Percentiles rank a stretch among this genome's conserved stretches.
These are phyloP conservation scores for Phlogophora meticulosa DNA, from an alignment of 2,888 invertebrate genomes.

Conservation along the genomic window DNA sequence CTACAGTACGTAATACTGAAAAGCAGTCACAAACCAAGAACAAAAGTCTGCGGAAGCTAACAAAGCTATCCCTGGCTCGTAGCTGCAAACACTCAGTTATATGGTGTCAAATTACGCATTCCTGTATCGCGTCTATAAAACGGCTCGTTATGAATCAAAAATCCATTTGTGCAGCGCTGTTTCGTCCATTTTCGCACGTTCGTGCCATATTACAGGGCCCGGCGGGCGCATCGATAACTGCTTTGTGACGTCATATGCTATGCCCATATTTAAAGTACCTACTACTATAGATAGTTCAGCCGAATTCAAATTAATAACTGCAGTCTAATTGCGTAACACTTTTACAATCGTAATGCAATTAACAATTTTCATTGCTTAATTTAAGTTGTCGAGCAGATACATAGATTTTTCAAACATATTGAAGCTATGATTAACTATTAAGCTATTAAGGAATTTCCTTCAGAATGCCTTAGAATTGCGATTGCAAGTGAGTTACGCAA, in stretches of 20 bases:
- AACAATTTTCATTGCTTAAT: too few relatives aligned
- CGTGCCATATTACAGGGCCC: slow-evolving; percentile 46
- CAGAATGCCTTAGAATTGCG: too few relatives aligned
- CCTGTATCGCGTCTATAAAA: slow-evolving; percentile 52
- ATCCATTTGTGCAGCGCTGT: slow-evolving; percentile 63
- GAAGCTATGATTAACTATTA: too few relatives aligned
- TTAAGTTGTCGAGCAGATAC: too few relatives aligned
- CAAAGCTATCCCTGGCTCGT: slow-evolving; percentile 20
- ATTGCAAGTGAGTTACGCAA: too few relatives aligned
- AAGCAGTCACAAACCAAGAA: not conserved
- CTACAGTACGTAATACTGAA: slow-evolving; percentile 1
- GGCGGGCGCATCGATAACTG: slow-evolving; percentile 36
- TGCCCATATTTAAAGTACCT: slow-evolving; percentile 15
- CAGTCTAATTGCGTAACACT: too few relatives aligned
- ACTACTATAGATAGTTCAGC: slow-evolving; percentile 43
- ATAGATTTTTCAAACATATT: too few relatives aligned
- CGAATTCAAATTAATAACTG: slow-evolving; percentile 43
- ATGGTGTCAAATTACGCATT: slow-evolving; percentile 59
- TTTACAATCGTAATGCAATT: too few relatives aligned
- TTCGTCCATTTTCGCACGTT: slow-evolving; percentile 46
- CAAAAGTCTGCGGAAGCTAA: slow-evolving; percentile 2
- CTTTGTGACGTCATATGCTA: slow-evolving; percentile 43
- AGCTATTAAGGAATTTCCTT: too few relatives aligned
- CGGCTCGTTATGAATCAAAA: slow-evolving; percentile 66
- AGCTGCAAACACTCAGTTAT: slow-evolving; percentile 44